These are phyloP conservation scores for Argyra leucocephala DNA, from an alignment of 2,888 invertebrate genomes.

Conservation along the genomic window DNA sequence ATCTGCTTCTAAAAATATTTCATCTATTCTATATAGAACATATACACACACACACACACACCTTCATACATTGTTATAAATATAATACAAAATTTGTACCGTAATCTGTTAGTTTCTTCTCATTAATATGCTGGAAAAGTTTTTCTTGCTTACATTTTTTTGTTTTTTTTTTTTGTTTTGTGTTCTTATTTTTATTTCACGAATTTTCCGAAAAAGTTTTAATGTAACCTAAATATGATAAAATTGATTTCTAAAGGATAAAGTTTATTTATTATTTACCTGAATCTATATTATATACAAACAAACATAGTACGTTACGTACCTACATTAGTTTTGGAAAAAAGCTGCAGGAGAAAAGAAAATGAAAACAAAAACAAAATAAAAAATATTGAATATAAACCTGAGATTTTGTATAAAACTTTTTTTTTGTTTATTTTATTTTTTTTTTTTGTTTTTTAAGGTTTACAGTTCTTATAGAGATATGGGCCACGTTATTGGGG, in stretches of 20 bases:
- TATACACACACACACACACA: neutral
- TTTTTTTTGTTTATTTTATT: neutral
- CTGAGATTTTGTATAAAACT: neutral
- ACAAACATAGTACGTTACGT: neutral
- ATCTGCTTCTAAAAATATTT: neutral
- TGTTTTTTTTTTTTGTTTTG: neutral
- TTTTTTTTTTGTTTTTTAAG: neutral
- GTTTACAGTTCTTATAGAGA: too few relatives aligned
- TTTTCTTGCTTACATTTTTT: neutral
- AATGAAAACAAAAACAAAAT: neutral
- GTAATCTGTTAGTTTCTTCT: conserved; percentile 2
- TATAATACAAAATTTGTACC: neutral
- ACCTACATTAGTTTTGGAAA: too few relatives aligned
- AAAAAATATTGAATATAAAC: too few relatives aligned
- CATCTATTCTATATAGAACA: too few relatives aligned
- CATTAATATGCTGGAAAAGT: conserved; percentile 4
- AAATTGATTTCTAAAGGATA: conserved; percentile 6
- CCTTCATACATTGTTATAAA: too few relatives aligned
- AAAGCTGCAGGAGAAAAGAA: neutral
- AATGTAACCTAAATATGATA: conserved; percentile 6
- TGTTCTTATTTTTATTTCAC: neutral
- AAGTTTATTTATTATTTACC: conserved; percentile 4
- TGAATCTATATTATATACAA: neutral
- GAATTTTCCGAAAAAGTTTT: neutral
- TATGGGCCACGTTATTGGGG: too few relatives aligned